Conservation (phyloP, 2,113 vertebrate genomes). For the Larimichthys polyactis region DNA sequence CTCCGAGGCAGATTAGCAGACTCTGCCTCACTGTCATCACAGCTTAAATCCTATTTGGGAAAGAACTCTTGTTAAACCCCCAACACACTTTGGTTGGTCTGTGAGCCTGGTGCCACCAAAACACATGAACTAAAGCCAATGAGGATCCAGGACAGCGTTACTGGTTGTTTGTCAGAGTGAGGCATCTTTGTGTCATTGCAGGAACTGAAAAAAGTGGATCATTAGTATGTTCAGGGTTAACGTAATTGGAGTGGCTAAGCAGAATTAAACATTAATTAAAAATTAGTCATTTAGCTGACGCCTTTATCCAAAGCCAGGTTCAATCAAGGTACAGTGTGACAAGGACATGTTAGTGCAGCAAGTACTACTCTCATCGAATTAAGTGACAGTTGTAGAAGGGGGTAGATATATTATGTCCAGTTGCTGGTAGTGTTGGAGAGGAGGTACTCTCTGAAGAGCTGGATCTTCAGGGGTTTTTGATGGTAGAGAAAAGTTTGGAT, state of each 20-base stretch:
- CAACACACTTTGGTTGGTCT: slow-evolving; percentile 13
- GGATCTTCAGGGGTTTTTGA: too few species aligned
- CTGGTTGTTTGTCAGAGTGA: neutral
- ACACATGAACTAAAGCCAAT: neutral
- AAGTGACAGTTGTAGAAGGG: too few species aligned
- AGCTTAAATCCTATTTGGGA: slow-evolving; percentile 18
- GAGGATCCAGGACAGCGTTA: slow-evolving; percentile 4
- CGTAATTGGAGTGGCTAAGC: neutral
- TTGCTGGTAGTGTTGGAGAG: too few species aligned
- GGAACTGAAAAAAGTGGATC: neutral
- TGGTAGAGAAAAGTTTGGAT: too few species aligned
- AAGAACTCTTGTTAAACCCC: slow-evolving; percentile 34
- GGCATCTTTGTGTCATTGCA: neutral
- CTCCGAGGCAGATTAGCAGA: slow-evolving; percentile 34
- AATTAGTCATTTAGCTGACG: too few species aligned
- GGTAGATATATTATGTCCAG: too few species aligned
- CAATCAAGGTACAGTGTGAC: too few species aligned
- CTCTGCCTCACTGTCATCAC: slow-evolving; percentile 30
- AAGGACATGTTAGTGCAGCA: too few species aligned
- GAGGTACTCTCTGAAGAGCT: too few species aligned
- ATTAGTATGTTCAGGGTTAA: neutral
- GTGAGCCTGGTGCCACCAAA: slow-evolving; percentile 12
- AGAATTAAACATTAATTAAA: neutral
- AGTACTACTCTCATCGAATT: too few species aligned
- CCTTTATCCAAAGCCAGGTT: too few species aligned